Conservation (phyloP, 2,888 invertebrate genomes). For the Drosophila mimica region DNA sequence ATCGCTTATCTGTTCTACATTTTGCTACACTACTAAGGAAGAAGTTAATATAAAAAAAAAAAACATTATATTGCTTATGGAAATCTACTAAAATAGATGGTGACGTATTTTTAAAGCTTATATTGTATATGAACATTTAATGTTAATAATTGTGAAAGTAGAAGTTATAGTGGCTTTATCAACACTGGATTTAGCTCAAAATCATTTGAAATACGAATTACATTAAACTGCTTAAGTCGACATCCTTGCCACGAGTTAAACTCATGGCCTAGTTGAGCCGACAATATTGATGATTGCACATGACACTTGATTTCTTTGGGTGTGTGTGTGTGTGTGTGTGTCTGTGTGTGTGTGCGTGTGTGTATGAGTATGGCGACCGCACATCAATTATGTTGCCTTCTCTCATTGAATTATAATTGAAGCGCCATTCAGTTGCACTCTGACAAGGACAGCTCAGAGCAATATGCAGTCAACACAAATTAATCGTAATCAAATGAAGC, state of each 20-base stretch:
- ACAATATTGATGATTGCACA: conserved; percentile 18
- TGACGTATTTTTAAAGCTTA: background rate
- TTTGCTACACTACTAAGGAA: too few relatives aligned
- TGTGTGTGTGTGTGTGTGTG: conserved; percentile 9
- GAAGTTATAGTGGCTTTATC: background rate
- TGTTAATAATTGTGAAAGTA: too few relatives aligned
- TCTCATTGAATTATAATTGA: conserved; percentile 69
- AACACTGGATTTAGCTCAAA: background rate
- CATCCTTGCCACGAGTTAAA: background rate
- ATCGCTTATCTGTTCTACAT: background rate
- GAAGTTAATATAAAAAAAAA: background rate
- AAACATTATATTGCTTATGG: background rate
- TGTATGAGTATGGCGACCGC: conserved; percentile 41
- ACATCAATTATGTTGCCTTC: conserved; percentile 69
- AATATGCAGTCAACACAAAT: conserved; percentile 44
- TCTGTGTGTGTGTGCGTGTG: conserved; percentile 28
- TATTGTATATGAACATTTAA: background rate
- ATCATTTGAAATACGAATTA: conserved; percentile 17
- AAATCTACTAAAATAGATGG: background rate
- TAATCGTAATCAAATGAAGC: conserved; percentile 62
- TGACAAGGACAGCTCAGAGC: conserved; percentile 24
- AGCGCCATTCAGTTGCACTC: conserved; percentile 50
- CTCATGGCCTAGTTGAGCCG: background rate
- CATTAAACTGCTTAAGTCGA: conserved; percentile 25
- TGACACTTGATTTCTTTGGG: conserved; percentile 29